These are phyloP conservation scores for Blera fallax DNA, from an alignment of 2,888 invertebrate species.

Conservation along the genomic window DNA sequence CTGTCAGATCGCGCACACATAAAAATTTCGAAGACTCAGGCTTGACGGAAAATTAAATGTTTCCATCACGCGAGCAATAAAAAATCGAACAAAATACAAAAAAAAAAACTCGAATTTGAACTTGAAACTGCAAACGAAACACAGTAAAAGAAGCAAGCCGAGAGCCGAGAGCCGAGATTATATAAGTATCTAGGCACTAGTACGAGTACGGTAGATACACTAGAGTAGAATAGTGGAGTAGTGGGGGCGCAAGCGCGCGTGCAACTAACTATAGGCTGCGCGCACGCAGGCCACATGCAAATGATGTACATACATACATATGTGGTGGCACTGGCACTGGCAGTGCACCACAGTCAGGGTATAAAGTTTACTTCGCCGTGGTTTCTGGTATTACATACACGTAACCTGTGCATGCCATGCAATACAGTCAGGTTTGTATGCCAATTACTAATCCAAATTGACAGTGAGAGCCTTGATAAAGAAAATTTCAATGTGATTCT, in stretches of 20 bases:
- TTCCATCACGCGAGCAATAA: slow-evolving; percentile 67
- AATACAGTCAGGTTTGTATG: slow-evolving; percentile 34
- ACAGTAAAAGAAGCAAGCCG: slow-evolving; percentile 36
- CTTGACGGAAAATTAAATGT: slow-evolving; percentile 67
- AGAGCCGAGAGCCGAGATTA: slow-evolving; percentile 20
- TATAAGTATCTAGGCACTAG: slow-evolving; percentile 53
- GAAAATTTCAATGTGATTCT: slow-evolving; percentile 68
- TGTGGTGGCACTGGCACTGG: slow-evolving; percentile 63
- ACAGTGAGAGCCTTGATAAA: slow-evolving; percentile 65
- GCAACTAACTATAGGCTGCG: slow-evolving; percentile 58
- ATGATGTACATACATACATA: no score
- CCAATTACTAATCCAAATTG: slow-evolving; percentile 68
- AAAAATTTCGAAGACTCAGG: slow-evolving; percentile 36
- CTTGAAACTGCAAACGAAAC: slow-evolving; percentile 66
- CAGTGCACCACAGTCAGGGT: slow-evolving; percentile 46
- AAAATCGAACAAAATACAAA: slow-evolving; percentile 5
- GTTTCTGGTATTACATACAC: slow-evolving; percentile 72
- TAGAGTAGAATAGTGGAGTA: slow-evolving; percentile 37
- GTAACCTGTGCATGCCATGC: slow-evolving; percentile 64
- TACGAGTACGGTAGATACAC: no score
- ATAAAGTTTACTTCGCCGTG: slow-evolving; percentile 59
- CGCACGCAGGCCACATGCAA: slow-evolving; percentile 70
- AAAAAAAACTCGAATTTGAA: slow-evolving; percentile 54
- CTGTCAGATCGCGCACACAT: slow-evolving; percentile 56
- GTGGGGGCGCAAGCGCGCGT: slow-evolving; percentile 59